These are phyloP conservation scores for Acronicta leporina DNA, from an alignment of 2,888 invertebrate species.

Conservation along the genomic window DNA sequence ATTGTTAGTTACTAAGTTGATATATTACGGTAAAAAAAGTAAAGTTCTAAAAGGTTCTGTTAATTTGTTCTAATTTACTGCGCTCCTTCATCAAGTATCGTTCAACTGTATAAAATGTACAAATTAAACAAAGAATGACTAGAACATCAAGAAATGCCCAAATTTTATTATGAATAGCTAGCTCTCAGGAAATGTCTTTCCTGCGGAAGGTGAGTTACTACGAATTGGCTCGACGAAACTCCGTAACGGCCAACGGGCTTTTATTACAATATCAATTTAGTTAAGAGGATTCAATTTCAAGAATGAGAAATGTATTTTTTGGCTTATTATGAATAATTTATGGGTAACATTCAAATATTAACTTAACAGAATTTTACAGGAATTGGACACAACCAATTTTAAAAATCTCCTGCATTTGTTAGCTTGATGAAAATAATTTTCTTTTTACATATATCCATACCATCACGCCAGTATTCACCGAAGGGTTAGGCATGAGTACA, in stretches of 20 bases:
- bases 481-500: too few species aligned
- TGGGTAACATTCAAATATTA: background rate
- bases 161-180: slow-evolving; percentile 56
- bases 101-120: slow-evolving; percentile 41
- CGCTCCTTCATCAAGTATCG: background rate
- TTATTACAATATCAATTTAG: slow-evolving; percentile 57
- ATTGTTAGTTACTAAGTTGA: too few species aligned
- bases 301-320: slow-evolving; percentile 23
- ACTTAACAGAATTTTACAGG: background rate
- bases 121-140: slow-evolving; percentile 45
- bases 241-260: slow-evolving; percentile 55
- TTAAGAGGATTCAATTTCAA: slow-evolving; percentile 47
- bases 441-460: too few species aligned
- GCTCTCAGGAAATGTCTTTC: slow-evolving; percentile 50
- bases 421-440: too few species aligned
- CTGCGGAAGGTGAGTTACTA: slow-evolving; percentile 59
- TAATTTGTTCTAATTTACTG: slow-evolving; percentile 8
- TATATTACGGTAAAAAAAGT: too few species aligned
- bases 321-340: slow-evolving; percentile 4
- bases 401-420: too few species aligned
- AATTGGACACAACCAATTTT: too few species aligned
- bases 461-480: too few species aligned
- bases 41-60: slow-evolving; percentile 1
- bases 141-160: slow-evolving; percentile 49
- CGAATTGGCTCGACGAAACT: slow-evolving; percentile 59